Evolutionary conservation across 2,888 invertebrate genomes (phyloP).

Genomic region (Therioaphis trifolii): DNA sequence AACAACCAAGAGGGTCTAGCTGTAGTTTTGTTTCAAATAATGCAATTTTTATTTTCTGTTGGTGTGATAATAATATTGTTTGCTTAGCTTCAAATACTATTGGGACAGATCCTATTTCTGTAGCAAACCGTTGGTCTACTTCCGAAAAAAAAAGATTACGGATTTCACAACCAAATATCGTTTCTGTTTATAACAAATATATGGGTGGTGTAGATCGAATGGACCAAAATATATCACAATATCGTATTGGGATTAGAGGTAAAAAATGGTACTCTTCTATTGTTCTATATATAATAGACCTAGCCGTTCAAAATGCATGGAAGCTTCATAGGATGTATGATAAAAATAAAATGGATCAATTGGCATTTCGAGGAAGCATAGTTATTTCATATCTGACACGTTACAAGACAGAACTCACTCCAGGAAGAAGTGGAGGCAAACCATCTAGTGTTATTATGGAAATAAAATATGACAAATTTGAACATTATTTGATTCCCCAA

Average conservation of each 20-base stretch:
- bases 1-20: conserved; percentile 19
- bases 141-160: conserved; percentile 13
- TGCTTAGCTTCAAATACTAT: conserved; percentile 23
- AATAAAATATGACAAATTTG: conserved; percentile 26
- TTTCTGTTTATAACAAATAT: conserved; percentile 28
- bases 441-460: conserved; percentile 18
- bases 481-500: conserved; percentile 25
- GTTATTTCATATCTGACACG: conserved; percentile 22
- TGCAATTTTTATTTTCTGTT: conserved; percentile 9
- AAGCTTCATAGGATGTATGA: conserved; percentile 12
- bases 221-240: conserved; percentile 19
- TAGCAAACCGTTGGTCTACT: conserved; percentile 2
- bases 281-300: conserved; percentile 27
- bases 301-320: conserved; percentile 18
- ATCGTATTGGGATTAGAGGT: conserved; percentile 15
- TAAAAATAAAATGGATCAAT: conserved; percentile 26
- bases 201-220: no score
- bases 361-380: conserved; percentile 35
- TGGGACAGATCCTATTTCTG: conserved; percentile 15
- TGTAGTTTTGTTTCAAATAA: conserved; percentile 33
- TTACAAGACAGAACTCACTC: conserved; percentile 25
- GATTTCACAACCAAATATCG: conserved; percentile 21
- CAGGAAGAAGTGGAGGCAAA: conserved; percentile 29
- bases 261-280: conserved; percentile 32
- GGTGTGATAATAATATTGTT: conserved; percentile 27